Base-by-base conservation (phyloP, 2,797 vertebrate genomes). In the Karalla daura region DNA sequence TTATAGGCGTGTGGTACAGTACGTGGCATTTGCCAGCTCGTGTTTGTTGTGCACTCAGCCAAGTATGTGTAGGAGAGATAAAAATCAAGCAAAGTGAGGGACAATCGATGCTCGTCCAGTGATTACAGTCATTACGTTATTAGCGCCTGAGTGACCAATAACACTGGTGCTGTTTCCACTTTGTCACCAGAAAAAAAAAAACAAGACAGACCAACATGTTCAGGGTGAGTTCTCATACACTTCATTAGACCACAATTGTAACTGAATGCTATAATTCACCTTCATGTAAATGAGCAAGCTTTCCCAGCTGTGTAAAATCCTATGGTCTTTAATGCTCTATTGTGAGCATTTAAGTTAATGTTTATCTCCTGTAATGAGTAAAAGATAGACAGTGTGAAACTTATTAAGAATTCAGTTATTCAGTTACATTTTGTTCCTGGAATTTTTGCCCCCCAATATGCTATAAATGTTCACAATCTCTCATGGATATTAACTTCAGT, bases 111-210 rank as follows among this genome's bases (percentile, higher is more conserved):
- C 43, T 74, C 54, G 46, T 84, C 74, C 72, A 76, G 37, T 70
- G 74, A 86, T 78, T 58, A 86, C 65, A 76, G 70, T 76, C 67
- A 80, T 87, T 86, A 80, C 43, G 67, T 82, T 81, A 76, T 84
- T 70, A 76, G 59, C 61, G 70, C 59, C 49, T 63, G 66, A 78
- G 39, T 75, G 70, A 74, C 74, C 82, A 76, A 59, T 70, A 71
- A 86, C 65, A 69, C 36, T 25, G 30, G 28, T 21, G 28, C 28
- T 73, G 70, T 72, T 75, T 77, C 51, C 54, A 47, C 46, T 60
- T 69, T 61, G 52, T 58, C 53, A 60, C 49, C 54, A 44, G 70
- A 32, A 50, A 71, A 35, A 36, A 51, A 46, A 47, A 35, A 35
- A n/a, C n/a, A n/a, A n/a, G n/a, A 37, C 23, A 72, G 20, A 45